Base-by-base conservation (phyloP, 2,797 vertebrate species). In the Cynodonichthys magdalenae region DNA sequence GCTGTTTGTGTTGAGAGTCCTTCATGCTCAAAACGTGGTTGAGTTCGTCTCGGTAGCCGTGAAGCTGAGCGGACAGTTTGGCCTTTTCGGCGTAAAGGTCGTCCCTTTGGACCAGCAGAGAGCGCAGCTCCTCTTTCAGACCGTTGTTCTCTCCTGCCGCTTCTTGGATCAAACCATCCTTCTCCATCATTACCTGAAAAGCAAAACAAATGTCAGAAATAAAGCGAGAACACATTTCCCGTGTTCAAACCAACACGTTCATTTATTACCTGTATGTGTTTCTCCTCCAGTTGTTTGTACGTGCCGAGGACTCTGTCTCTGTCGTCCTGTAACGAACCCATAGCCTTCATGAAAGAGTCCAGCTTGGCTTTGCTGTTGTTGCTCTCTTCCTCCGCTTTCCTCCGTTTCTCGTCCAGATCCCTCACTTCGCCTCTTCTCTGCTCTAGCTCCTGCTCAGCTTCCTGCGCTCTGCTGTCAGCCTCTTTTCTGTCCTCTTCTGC, bases 321-420 rank as follows among this genome's bases (percentile, higher is more conserved):
- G 79, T 99, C 97, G 0, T 97, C 93, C 84, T 99, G 98, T 77
- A 99, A 73, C 7, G 97, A 99, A n/a, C 94, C 94, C 97, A 99
- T 99, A 63, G 97, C 96, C 63, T 95, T 98, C 24, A 92, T 93
- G 56, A 99, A 97, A 15, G 96, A 94, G 69, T 95, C 95, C 73
- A 99, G 89, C 42, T 91, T 92, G 60, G 94, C 80, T 80, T 94
- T 96, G 46, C 92, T 92, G 70, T 90, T 93, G 61, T 79, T 89
- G 75, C 89, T 90, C 66, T 96, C 95, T 53, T 96, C 96, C 53
- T 89, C 90, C 8, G 88, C 78, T 28, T 86, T 80, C 51, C 87
- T 88, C 41, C 96, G 61, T 58, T 86, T 93, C 63, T 94, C 94
- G 17, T 91, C 85, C 74, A 96, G 89, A 44, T 53, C 69, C 24